Percentiles rank a stretch among this genome's conserved stretches.
Conservation (phyloP, 2,797 vertebrate species). For the Arctocebus calabarensis region DNA sequence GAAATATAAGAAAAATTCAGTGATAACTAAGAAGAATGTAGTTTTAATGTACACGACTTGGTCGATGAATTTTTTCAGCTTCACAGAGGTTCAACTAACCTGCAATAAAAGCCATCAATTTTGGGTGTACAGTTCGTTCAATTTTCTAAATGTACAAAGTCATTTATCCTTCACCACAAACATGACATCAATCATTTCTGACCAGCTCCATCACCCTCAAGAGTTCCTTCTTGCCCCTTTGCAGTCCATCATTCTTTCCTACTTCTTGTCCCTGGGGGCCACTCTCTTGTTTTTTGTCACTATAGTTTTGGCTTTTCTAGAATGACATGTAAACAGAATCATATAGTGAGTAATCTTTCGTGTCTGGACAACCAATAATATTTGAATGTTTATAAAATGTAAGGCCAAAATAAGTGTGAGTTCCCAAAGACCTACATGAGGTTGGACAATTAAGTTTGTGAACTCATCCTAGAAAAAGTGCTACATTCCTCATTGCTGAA, state of each 20-base stretch:
- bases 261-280: rapidly evolving
- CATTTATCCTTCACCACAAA: background rate
- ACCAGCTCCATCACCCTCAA: rapidly evolving
- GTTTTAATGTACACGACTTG: background rate
- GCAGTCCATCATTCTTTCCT: rapidly evolving
- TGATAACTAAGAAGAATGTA: background rate
- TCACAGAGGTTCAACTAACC: background rate
- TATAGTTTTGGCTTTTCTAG: background rate
- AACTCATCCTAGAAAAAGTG: too few species aligned
- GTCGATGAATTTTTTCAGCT: background rate
- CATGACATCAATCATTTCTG: rapidly evolving
- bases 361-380: background rate
- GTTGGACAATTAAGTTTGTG: too few species aligned
- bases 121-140: background rate
- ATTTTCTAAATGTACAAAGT: background rate
- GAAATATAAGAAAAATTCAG: background rate
- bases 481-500: too few species aligned
- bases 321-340: background rate
- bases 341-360: background rate
- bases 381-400: background rate
- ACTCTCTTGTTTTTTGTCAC: background rate
- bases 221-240: background rate
- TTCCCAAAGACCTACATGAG: background rate
- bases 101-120: background rate
- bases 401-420: background rate